Percentiles rank a stretch among this genome's conserved stretches.
These are phyloP conservation scores for Portunus trituberculatus DNA, from an alignment of 1,140 invertebrate species.

Conservation along the genomic window DNA sequence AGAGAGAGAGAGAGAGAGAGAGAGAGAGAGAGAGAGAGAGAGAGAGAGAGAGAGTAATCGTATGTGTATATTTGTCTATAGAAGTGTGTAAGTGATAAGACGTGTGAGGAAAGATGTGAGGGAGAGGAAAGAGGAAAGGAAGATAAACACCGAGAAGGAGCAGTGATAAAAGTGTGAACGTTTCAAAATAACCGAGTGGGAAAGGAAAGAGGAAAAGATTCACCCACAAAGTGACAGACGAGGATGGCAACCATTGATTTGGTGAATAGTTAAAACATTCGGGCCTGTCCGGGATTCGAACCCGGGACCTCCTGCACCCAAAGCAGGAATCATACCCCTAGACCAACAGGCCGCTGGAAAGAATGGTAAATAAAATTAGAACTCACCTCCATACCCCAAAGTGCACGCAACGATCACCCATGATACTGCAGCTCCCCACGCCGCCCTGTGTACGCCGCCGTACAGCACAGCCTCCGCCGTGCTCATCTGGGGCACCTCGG, in stretches of 20 bases:
- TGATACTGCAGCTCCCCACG: constrained; percentile 82
- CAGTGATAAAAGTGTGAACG: no score
- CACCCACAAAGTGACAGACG: no score
- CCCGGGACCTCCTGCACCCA: constrained; percentile 94
- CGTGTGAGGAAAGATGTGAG: no score
- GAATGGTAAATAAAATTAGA: no score
- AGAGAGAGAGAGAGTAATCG: not conserved
- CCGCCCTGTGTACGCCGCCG: constrained; percentile 83
- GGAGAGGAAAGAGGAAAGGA: no score
- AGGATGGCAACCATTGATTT: no score
- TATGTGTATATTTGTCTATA: no score
- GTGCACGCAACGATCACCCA: constrained; percentile 88
- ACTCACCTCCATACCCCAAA: constrained; percentile 85
- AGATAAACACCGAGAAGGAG: no score
- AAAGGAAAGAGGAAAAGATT: not conserved
- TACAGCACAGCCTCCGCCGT: constrained; percentile 82
- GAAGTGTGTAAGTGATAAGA: no score
- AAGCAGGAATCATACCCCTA: constrained; percentile 95
- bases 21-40: not conserved
- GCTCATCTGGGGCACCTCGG: constrained; percentile 33
- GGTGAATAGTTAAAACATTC: no score
- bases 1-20: not conserved
- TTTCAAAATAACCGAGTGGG: not conserved
- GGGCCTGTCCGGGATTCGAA: constrained; percentile 85
- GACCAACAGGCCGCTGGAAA: constrained; percentile 87